Evolutionary conservation across 2,888 invertebrate genomes (phyloP).

Genomic region (Horisme vitalbata): DNA sequence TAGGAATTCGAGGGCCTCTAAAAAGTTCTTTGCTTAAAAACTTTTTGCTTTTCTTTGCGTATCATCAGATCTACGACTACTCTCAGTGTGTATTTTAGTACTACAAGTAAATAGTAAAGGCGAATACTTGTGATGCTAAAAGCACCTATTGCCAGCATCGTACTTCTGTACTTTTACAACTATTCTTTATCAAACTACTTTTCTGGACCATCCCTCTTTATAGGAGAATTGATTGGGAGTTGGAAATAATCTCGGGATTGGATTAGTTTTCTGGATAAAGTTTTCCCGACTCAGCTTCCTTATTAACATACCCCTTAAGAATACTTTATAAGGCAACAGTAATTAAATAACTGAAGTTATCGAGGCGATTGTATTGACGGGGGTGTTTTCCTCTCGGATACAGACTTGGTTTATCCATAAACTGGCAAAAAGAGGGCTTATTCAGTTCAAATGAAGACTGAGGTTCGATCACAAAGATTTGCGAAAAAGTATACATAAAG

Average conservation of each 20-base stretch:
- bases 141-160: too few relatives aligned
- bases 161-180: slow-evolving; percentile 12
- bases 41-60: too few relatives aligned
- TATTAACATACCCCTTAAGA: slow-evolving; percentile 61
- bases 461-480: too few relatives aligned
- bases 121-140: too few relatives aligned
- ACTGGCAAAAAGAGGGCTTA: slow-evolving; percentile 6
- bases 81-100: too few relatives aligned
- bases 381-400: slow-evolving; percentile 25
- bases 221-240: slow-evolving; percentile 74
- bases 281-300: slow-evolving; percentile 52
- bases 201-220: slow-evolving; percentile 49
- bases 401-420: slow-evolving; percentile 16
- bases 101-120: too few relatives aligned
- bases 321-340: slow-evolving; percentile 53
- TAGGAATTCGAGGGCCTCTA: too few relatives aligned
- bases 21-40: too few relatives aligned
- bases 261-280: slow-evolving; percentile 68
- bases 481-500: too few relatives aligned
- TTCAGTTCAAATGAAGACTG: too few relatives aligned
- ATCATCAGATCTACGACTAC: too few relatives aligned
- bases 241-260: slow-evolving; percentile 68
- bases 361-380: slow-evolving; percentile 32
- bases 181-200: slow-evolving; percentile 20
- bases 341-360: slow-evolving; percentile 53